These are phyloP conservation scores for Oncorhynchus keta DNA, from an alignment of 2,113 vertebrate genomes.

Conservation along the genomic window DNA sequence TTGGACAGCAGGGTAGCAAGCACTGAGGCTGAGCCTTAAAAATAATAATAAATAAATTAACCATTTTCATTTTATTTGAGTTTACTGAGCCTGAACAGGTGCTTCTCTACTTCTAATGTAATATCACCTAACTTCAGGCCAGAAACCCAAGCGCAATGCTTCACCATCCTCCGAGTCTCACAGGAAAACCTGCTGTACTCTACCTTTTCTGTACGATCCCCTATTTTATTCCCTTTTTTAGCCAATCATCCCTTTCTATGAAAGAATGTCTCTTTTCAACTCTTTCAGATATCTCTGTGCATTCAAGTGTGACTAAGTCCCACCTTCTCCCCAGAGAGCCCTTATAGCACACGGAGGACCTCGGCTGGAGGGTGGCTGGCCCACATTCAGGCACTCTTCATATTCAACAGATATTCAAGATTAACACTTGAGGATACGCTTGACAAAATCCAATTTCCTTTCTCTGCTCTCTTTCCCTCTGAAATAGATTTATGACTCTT, in stretches of 20 bases:
- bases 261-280: slow-evolving; percentile 14
- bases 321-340: slow-evolving; percentile 34
- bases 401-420: slow-evolving; percentile 72
- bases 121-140: neutral
- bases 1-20: neutral
- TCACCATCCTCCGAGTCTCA: neutral
- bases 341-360: slow-evolving; percentile 28
- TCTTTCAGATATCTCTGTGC: slow-evolving; percentile 9
- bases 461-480: slow-evolving; percentile 41
- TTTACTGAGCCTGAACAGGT: neutral
- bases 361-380: slow-evolving; percentile 14
- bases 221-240: neutral
- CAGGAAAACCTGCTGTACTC: neutral
- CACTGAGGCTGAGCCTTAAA: no score
- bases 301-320: slow-evolving; percentile 34
- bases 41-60: no score
- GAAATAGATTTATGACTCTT: slow-evolving; percentile 60
- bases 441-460: slow-evolving; percentile 77
- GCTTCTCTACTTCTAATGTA: neutral
- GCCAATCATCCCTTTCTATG: neutral
- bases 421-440: slow-evolving; percentile 72
- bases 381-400: slow-evolving; percentile 60
- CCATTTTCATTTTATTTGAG: no score
- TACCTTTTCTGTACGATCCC: neutral
- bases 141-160: neutral